These are phyloP conservation scores for Malurus alboscapulatus DNA, from an alignment of 2,113 vertebrate genomes.

Conservation along the genomic window DNA sequence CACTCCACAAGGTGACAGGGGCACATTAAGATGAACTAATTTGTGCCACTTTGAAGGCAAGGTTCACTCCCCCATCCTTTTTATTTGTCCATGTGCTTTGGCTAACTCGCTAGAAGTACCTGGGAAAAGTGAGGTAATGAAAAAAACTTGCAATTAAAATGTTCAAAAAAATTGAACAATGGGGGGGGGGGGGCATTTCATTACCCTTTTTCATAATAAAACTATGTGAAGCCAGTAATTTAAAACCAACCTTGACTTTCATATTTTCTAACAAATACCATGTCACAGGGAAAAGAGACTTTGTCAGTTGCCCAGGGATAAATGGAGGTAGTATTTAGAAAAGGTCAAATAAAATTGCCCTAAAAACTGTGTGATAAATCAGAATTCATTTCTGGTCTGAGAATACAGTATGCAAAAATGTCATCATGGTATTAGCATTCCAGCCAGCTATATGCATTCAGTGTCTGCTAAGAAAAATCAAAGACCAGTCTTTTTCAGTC, in stretches of 20 bases:
- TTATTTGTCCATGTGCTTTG: background rate
- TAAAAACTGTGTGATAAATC: slow-evolving; percentile 29
- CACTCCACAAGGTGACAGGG: background rate
- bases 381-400: slow-evolving; percentile 4
- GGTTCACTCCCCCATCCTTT: background rate
- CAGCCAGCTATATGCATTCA: background rate
- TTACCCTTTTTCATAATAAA: background rate
- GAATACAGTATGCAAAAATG: slow-evolving; percentile 36
- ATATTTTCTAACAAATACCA: slow-evolving; percentile 19
- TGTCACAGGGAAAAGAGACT: background rate
- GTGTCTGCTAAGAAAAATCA: background rate
- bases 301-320: slow-evolving; percentile 9
- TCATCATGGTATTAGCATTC: slow-evolving; percentile 7
- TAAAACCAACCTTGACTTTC: background rate
- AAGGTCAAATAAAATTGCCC: slow-evolving; percentile 53
- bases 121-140: background rate
- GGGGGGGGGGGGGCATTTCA: background rate
- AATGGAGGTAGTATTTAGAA: slow-evolving; percentile 33
- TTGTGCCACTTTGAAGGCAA: background rate
- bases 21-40: background rate
- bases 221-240: background rate
- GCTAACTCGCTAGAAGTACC: background rate
- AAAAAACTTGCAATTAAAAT: background rate
- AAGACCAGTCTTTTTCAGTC: background rate
- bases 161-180: background rate